These are phyloP conservation scores for Platyscapa corneri DNA, from an alignment of 1,140 invertebrate genomes.

Conservation along the genomic window DNA sequence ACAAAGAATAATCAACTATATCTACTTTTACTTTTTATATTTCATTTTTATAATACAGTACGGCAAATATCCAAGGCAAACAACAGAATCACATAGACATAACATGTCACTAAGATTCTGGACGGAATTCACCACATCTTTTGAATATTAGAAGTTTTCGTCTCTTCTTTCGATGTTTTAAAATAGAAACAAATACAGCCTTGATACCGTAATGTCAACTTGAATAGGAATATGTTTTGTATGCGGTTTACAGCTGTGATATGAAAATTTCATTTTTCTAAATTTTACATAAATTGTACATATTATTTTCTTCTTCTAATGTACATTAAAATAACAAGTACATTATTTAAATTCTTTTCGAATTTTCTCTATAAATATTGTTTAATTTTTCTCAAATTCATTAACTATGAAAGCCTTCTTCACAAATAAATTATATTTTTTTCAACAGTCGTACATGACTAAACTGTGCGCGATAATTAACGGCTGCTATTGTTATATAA, in stretches of 20 bases:
- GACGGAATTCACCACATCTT: conserved; percentile 62
- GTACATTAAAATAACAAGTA: conserved; percentile 86
- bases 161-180: conserved; percentile 80
- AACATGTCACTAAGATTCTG: conserved; percentile 63
- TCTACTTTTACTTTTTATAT: not conserved
- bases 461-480: conserved; percentile 79
- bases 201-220: conserved; percentile 82
- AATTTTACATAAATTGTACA: conserved; percentile 86
- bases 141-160: conserved; percentile 89
- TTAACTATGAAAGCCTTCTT: conserved; percentile 94
- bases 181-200: conserved; percentile 85
- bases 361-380: conserved; percentile 75
- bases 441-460: conserved; percentile 82
- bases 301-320: conserved; percentile 74
- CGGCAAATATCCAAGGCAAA: conserved; percentile 66
- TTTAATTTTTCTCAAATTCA: conserved; percentile 79
- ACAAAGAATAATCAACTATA: not conserved
- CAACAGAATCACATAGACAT: conserved; percentile 64
- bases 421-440: conserved; percentile 87
- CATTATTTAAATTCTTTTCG: conserved; percentile 83
- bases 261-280: conserved; percentile 93
- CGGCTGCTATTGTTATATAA: conserved; percentile 74
- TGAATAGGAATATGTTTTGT: conserved; percentile 84
- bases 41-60: not conserved
- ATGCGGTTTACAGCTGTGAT: conserved; percentile 95